Evolutionary conservation across 2,113 vertebrate genomes (phyloP).

Genomic region (Thomomys bottae): DNA sequence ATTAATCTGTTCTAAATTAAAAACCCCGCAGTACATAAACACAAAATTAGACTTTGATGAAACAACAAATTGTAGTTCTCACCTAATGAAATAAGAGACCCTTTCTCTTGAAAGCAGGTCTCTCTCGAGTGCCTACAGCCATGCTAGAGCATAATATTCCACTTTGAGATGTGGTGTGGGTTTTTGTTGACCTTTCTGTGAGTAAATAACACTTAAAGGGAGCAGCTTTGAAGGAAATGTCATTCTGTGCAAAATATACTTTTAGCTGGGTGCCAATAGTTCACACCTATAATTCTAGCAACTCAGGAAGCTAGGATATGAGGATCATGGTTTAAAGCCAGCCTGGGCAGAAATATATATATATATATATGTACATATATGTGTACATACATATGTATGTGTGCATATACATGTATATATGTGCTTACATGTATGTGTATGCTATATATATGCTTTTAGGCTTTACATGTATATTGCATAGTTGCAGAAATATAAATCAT

Average conservation of each 20-base stretch:
- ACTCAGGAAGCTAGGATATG: no score
- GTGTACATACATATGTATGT: no score
- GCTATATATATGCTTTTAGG: neutral
- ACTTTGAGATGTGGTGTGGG: neutral
- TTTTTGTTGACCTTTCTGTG: slow-evolving; percentile 25
- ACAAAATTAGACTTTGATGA: slow-evolving; percentile 49
- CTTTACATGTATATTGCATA: slow-evolving; percentile 32
- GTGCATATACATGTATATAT: no score
- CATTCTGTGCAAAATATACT: neutral
- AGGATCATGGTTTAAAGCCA: no score
- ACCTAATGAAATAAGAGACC: slow-evolving; percentile 34
- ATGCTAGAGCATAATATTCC: neutral
- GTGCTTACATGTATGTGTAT: no score
- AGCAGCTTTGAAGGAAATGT: slow-evolving; percentile 15
- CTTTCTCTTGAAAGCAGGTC: neutral
- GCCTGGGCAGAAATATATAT: no score
- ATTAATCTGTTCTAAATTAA: slow-evolving; percentile 60
- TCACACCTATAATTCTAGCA: no score
- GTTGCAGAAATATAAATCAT: slow-evolving; percentile 34
- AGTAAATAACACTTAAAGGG: slow-evolving; percentile 12
- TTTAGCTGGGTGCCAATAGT: no score
- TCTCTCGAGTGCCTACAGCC: neutral
- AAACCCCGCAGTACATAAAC: slow-evolving; percentile 24
- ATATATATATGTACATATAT: no score
- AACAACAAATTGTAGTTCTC: slow-evolving; percentile 15